Conservation (phyloP, 2,888 invertebrate species). For the Catotricha subobsoleta region DNA sequence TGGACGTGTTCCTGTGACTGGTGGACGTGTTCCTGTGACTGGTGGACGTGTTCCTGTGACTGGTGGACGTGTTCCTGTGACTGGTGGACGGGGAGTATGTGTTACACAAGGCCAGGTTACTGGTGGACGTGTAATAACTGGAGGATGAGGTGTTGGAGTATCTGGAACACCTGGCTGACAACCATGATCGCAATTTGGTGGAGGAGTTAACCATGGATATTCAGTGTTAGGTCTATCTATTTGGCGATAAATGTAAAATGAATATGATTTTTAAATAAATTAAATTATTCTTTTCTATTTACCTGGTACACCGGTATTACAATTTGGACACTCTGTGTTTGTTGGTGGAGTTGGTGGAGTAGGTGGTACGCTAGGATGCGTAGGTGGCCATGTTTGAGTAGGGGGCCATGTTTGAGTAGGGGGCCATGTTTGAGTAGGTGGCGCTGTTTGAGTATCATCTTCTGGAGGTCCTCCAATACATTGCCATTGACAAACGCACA, state of each 20-base stretch:
- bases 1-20: no score
- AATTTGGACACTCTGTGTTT: neutral
- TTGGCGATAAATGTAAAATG: no score
- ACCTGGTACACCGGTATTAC: neutral
- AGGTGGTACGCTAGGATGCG: neutral
- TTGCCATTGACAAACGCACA: neutral
- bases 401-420: neutral
- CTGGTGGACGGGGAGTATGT: no score
- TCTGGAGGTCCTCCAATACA: neutral
- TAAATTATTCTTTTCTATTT: no score
- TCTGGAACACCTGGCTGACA: neutral
- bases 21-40: no score
- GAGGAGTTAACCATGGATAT: neutral
- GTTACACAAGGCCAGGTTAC: no score
- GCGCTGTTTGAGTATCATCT: neutral
- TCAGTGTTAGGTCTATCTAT: neutral
- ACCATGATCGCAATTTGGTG: neutral
- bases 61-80: no score
- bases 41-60: no score
- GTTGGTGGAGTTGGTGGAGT: neutral
- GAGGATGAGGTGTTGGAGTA: no score
- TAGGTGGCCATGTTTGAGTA: neutral
- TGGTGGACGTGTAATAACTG: no score
- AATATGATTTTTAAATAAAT: no score
- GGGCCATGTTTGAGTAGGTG: neutral